A percentile compares a stretch with the other conserved stretches of the same genome.
phyloP scores from a whole-genome alignment of 2,888 invertebrate genomes.

The Drosophila ustulata region DNA sequence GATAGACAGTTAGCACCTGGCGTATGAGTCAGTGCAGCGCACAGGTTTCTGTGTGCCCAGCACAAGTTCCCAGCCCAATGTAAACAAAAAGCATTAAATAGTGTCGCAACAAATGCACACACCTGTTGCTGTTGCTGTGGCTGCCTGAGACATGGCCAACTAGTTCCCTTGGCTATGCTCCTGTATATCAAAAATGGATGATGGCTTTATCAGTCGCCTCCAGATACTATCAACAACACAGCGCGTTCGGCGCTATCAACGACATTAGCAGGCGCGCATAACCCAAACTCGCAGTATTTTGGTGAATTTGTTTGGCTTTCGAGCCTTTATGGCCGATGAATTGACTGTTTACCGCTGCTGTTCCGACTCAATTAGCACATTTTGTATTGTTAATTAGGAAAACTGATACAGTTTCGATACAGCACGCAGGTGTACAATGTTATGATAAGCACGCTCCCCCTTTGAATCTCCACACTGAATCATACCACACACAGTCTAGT shows the following conservation, averaged over 20 bases:
- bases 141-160: not conserved
- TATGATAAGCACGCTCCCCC: conserved; percentile 50
- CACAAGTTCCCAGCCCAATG: conserved; percentile 56
- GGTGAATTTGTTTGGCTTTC: conserved; percentile 25
- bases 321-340: conserved; percentile 44
- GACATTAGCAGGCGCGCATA: conserved; percentile 69
- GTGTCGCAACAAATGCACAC: conserved; percentile 39
- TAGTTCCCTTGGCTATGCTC: not conserved
- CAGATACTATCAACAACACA: not conserved
- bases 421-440: conserved; percentile 62
- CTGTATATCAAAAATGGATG: conserved; percentile 22
- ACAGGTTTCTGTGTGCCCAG: conserved; percentile 69
- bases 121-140: conserved; percentile 49
- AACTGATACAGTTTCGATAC: conserved; percentile 61
- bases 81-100: conserved; percentile 64
- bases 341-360: conserved; percentile 55
- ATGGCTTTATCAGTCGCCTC: conserved; percentile 59
- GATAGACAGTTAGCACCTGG: conserved; percentile 74
- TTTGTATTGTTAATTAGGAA: conserved; percentile 71
- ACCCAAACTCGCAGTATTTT: conserved; percentile 17
- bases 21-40: conserved; percentile 59
- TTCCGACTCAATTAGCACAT: conserved; percentile 74
- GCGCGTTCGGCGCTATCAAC: conserved; percentile 57
- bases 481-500: conserved; percentile 25
- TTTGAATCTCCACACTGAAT: conserved; percentile 32